Conservation (phyloP, 2,888 invertebrate genomes). For the Andrena camellia region DNA sequence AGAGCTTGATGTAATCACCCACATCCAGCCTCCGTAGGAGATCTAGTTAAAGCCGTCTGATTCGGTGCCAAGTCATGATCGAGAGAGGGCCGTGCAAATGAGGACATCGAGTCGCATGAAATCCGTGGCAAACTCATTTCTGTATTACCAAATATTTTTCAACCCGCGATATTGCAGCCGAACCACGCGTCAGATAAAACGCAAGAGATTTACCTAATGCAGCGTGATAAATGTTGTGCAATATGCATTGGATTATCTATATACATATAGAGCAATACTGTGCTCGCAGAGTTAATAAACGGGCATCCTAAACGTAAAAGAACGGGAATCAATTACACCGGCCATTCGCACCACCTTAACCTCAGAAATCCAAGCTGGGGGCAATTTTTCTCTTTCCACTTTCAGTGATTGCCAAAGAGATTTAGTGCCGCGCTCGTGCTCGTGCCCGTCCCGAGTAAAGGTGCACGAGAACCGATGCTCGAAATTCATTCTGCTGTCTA, state of each 20-base stretch:
- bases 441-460: constrained; percentile 68
- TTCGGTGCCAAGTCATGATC: constrained; percentile 56
- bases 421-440: constrained; percentile 74
- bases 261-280: neutral
- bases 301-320: constrained; percentile 49
- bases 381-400: constrained; percentile 78
- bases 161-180: neutral
- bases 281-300: constrained; percentile 34
- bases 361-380: constrained; percentile 68
- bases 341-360: constrained; percentile 57
- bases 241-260: constrained; percentile 6
- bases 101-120: neutral
- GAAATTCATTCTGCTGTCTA: constrained; percentile 68
- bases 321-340: constrained; percentile 66
- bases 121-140: constrained; percentile 15
- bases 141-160: neutral
- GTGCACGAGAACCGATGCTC: constrained; percentile 62
- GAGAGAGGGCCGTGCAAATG: constrained; percentile 41
- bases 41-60: constrained; percentile 64
- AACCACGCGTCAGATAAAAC: neutral
- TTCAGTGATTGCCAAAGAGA: constrained; percentile 81
- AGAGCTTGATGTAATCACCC: constrained; percentile 59
- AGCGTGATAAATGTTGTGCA: constrained; percentile 13
- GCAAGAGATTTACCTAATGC: constrained; percentile 7
- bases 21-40: constrained; percentile 52